These are phyloP conservation scores for Rallus limicola DNA, from an alignment of 2,113 vertebrate species.

Conservation along the genomic window DNA sequence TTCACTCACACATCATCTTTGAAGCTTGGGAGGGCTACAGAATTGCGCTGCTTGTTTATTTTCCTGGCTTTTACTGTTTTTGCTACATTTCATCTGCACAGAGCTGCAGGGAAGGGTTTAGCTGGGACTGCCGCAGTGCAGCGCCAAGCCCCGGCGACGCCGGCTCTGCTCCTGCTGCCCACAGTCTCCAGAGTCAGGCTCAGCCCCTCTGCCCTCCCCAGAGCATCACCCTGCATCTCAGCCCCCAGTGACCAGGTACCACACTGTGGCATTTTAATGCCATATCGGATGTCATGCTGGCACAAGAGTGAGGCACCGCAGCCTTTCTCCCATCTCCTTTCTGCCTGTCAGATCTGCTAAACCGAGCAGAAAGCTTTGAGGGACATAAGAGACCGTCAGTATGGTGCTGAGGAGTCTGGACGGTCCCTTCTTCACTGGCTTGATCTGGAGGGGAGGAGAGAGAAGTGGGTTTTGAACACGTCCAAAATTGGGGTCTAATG, in stretches of 20 bases:
- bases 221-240: background rate
- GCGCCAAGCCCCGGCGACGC: background rate
- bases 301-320: accelerated
- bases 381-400: background rate
- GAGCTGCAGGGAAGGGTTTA: background rate
- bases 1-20: conserved; percentile 74
- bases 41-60: conserved; percentile 64
- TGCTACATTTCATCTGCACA: conserved; percentile 51
- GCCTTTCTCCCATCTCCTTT: background rate
- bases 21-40: conserved; percentile 63
- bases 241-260: background rate
- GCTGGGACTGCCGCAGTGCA: background rate
- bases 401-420: background rate
- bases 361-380: background rate
- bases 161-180: accelerated
- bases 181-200: background rate
- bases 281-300: accelerated
- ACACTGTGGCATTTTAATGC: background rate
- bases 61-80: conserved; percentile 51
- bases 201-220: background rate
- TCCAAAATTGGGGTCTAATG: background rate
- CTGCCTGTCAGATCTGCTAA: background rate
- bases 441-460: background rate
- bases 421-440: background rate
- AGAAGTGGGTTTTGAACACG: background rate